Evolutionary conservation across 2,888 invertebrate genomes (phyloP).

Genomic region (Idaea biselata): DNA sequence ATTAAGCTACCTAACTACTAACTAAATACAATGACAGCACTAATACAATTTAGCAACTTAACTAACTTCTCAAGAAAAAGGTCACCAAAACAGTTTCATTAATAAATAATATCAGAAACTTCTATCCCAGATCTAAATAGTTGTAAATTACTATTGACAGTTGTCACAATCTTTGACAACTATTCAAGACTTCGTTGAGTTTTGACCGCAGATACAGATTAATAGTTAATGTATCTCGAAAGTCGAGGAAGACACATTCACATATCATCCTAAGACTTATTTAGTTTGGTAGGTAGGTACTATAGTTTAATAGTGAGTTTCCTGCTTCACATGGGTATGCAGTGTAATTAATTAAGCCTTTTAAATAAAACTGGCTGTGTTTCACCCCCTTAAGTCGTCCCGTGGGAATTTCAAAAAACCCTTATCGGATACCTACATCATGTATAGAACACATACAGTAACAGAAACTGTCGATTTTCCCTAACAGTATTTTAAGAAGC

Average conservation of each 20-base stretch:
- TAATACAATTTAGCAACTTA: conserved; percentile 32
- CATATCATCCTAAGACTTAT: no score
- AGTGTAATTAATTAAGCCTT: no score
- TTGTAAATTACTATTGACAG: conserved; percentile 45
- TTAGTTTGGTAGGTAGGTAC: no score
- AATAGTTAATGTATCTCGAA: background rate
- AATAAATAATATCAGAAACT: conserved; percentile 44
- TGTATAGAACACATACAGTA: no score
- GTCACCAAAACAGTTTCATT: conserved; percentile 27
- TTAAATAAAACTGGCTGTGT: no score
- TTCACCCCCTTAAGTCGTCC: no score
- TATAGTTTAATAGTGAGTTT: no score
- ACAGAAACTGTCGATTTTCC: no score
- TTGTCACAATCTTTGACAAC: conserved; percentile 19
- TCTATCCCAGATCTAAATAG: conserved; percentile 35
- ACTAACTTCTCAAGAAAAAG: conserved; percentile 33
- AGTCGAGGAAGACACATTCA: background rate
- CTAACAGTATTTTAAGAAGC: no score
- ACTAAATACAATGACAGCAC: conserved; percentile 16
- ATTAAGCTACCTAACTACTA: conserved; percentile 30
- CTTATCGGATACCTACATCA: no score
- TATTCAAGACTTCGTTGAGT: conserved; percentile 15
- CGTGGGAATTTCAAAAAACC: no score
- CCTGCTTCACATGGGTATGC: no score
- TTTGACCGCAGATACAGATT: background rate